Evolutionary conservation across 2,113 vertebrate genomes (phyloP).

Genomic region (Martes martes): DNA sequence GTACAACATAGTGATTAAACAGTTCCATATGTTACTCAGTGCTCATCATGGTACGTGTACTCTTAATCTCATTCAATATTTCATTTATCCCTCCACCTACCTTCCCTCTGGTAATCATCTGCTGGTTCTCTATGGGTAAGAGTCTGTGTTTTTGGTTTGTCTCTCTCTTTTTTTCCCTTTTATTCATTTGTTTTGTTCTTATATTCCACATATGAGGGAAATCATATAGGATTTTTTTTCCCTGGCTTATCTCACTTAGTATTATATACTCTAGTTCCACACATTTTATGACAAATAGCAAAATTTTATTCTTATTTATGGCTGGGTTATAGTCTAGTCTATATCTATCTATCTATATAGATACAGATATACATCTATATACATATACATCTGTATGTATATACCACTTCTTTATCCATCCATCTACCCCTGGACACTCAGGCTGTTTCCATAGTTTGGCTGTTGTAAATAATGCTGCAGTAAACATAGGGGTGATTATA

Average conservation of each 20-base stretch:
- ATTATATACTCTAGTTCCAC: neutral
- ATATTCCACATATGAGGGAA: neutral
- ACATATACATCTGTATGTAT: too few species aligned
- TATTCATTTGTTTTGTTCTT: neutral
- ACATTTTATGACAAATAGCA: neutral
- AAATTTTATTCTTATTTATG: neutral
- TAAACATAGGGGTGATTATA: neutral
- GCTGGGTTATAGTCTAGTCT: neutral
- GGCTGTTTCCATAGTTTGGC: neutral
- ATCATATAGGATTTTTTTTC: neutral
- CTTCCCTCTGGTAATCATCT: neutral
- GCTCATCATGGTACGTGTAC: neutral
- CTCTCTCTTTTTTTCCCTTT: neutral
- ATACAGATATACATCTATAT: neutral
- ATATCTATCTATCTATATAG: too few species aligned
- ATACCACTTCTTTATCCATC: neutral
- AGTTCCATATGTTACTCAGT: neutral
- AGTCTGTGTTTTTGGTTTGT: neutral
- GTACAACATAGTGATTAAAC: neutral
- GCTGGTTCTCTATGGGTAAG: neutral
- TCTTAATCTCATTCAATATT: neutral
- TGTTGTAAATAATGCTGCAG: neutral
- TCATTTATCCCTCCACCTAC: neutral
- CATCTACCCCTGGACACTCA: neutral
- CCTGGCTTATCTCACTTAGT: neutral